A percentile compares a stretch with the other conserved stretches of the same genome.
These are phyloP conservation scores for Oikopleura dioica DNA, from an alignment of 23 tunicate genomes.

Conservation along the genomic window DNA sequence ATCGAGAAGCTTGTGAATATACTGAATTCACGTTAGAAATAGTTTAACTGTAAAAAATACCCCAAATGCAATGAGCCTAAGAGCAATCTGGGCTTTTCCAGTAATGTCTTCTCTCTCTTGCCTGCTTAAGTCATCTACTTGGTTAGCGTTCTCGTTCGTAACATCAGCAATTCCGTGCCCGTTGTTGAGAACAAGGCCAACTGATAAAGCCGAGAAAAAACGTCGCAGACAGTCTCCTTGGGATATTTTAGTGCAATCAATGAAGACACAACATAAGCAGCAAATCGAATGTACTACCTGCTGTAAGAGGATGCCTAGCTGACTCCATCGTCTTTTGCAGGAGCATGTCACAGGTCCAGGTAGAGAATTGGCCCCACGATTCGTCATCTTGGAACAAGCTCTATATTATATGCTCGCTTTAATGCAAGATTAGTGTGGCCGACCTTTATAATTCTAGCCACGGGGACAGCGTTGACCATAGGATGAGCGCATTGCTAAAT, in stretches of 20 bases:
- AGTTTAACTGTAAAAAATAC: too few species aligned
- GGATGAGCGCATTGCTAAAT: constrained; percentile 9
- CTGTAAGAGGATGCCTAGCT: background rate
- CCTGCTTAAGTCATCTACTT: background rate
- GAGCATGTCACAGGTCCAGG: background rate
- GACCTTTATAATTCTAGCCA: background rate
- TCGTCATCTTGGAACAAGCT: background rate
- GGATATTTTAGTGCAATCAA: too few species aligned
- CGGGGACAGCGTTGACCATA: background rate
- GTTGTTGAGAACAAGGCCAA: background rate
- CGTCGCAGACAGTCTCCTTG: background rate
- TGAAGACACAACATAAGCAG: too few species aligned
- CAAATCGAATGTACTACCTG: too few species aligned
- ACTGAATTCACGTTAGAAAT: too few species aligned
- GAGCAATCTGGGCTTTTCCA: background rate
- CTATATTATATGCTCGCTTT: background rate
- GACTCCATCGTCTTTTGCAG: background rate
- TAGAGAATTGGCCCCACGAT: background rate
- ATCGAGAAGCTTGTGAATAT: too few species aligned
- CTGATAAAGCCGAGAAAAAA: background rate
- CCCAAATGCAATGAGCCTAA: background rate
- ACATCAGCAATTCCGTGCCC: background rate
- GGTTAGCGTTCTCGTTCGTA: background rate
- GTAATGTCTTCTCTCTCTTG: constrained; percentile 11
- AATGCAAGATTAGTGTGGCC: too few species aligned